Base-by-base conservation (phyloP, 1,140 invertebrate species). In the Stegodyphus mimosarum region DNA sequence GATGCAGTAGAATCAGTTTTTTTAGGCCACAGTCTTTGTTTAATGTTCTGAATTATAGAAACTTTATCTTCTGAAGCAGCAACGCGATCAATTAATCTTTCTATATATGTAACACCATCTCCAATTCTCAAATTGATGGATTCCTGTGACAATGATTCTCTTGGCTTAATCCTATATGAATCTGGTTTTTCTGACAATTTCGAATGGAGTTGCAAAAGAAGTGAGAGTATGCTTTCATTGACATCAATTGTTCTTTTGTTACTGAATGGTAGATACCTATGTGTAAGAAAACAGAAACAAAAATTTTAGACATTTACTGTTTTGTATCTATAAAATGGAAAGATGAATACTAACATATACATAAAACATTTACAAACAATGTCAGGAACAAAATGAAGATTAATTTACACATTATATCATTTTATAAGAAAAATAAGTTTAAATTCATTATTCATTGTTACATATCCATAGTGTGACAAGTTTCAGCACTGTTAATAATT, bases 141-240 rank as follows among this genome's bases (percentile, higher is more conserved):
- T 33, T 88, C 84, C 3, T 85, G 74, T 5, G 89, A 89, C 76
- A 89, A 9, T 33, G 33, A 33, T 33, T 33, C 33, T 52, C 18
- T 69, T 70, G 64, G 48, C 33, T 81, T 53, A 89, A 87, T 69
- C 88, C 92, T 92, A 88, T 93, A 98, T 87, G 95, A 96, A 89
- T 97, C 95, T 7, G 95, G 93, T 60, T 93, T 92, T 6, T 95
- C 95, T 0, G 95, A 95, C 13, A 98, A 91, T 89, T 98, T 96
- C 0, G 96, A 96, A 90, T 99, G 97, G n/a, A 99, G 92, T 90
- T 97, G 97, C 10, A 99, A 91, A 48, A 99, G 91, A 60, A 99
- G 91, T 0, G 96, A 97, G 87, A 99, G 94, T 75, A 99, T 96
- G 84, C 96, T 98, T 90, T 99, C 97, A 88, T 96, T 95, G 6